Conservation (phyloP, 2,888 invertebrate genomes). For the Lasioglossum oenotherae region DNA sequence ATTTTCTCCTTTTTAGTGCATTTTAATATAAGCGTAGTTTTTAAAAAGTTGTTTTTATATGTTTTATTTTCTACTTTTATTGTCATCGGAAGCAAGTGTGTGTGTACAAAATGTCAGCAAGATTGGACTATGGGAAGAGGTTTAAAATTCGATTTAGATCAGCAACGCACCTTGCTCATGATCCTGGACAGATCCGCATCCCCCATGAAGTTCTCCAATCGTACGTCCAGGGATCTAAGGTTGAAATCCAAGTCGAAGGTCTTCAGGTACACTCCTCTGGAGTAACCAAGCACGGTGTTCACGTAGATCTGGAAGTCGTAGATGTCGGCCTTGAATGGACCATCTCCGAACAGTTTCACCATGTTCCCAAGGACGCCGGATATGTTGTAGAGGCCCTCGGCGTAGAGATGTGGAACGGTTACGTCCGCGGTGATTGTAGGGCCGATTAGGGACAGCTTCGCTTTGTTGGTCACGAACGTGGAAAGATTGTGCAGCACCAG, state of each 20-base stretch:
- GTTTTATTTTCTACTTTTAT: no score
- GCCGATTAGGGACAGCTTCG: constrained; percentile 77
- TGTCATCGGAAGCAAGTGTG: no score
- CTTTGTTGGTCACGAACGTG: constrained; percentile 76
- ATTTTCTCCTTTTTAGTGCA: no score
- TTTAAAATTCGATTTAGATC: no score
- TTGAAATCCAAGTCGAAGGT: constrained; percentile 79
- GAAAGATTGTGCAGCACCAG: constrained; percentile 74
- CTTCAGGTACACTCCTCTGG: constrained; percentile 79
- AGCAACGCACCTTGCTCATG: constrained; percentile 74
- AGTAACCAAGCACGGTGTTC: constrained; percentile 77
- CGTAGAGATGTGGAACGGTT: constrained; percentile 74
- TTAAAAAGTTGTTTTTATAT: no score
- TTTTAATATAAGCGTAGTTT: no score
- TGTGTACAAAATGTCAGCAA: no score
- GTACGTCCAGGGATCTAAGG: constrained; percentile 67
- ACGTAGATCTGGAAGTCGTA: constrained; percentile 75
- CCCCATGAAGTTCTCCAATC: constrained; percentile 78
- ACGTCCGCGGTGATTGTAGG: constrained; percentile 78
- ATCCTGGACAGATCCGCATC: constrained; percentile 72
- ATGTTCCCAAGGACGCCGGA: constrained; percentile 77
- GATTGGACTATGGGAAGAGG: no score
- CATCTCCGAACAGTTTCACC: constrained; percentile 73
- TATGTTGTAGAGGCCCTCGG: constrained; percentile 78
- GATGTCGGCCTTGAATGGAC: constrained; percentile 73